phyloP scores from a whole-genome alignment of 2,888 invertebrate species.

The Cephus sareptanus region DNA sequence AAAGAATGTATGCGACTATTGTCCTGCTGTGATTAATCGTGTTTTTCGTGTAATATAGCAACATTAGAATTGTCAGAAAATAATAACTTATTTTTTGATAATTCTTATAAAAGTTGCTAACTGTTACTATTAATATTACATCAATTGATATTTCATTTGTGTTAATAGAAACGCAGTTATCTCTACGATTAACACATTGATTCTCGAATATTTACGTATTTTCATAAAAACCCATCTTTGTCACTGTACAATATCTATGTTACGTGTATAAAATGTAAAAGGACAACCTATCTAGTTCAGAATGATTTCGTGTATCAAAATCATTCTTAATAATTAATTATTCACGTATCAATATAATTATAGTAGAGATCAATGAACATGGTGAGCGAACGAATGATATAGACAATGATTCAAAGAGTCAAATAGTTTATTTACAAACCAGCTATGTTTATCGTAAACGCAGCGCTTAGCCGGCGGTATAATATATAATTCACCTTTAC shows the following conservation, averaged over 20 bases:
- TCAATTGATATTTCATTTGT: too few species aligned
- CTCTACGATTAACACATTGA: neutral
- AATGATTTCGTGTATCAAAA: neutral
- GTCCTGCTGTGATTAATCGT: neutral
- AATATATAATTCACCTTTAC: conserved; percentile 34
- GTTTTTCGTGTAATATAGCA: neutral
- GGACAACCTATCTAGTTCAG: neutral
- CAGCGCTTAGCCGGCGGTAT: conserved; percentile 54
- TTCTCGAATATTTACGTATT: neutral
- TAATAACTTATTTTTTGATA: neutral
- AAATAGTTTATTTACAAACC: conserved; percentile 66
- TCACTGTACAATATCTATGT: neutral
- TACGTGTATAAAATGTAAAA: neutral
- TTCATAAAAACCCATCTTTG: neutral
- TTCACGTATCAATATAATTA: neutral
- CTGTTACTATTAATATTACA: neutral
- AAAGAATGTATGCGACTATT: neutral
- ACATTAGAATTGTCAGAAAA: neutral
- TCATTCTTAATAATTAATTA: neutral
- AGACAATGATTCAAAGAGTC: conserved; percentile 56
- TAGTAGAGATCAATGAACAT: neutral
- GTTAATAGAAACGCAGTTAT: neutral
- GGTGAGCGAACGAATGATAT: neutral
- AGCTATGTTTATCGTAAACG: conserved; percentile 62
- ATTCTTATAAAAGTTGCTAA: neutral